Percentiles rank a stretch among this genome's conserved stretches.
phyloP scores from a whole-genome alignment of 2,113 vertebrate species.

The Argyrosomus japonicus region DNA sequence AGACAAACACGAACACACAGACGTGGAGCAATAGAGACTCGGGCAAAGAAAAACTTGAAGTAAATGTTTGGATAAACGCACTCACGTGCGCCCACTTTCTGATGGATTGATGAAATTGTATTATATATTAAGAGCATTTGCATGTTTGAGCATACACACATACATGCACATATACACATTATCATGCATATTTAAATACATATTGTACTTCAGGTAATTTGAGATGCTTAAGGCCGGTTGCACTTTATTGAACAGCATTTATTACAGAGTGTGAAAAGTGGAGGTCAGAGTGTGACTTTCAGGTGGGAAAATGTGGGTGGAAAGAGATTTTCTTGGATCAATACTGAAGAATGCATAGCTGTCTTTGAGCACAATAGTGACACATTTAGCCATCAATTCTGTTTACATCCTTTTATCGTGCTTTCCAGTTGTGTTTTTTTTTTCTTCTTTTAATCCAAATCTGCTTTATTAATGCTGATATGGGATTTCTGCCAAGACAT shows the following conservation, averaged over 20 bases:
- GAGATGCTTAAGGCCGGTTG: background rate
- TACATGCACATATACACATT: background rate
- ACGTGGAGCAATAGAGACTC: conserved; percentile 1
- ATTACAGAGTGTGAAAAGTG: background rate
- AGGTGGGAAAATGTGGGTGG: background rate
- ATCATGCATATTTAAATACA: background rate
- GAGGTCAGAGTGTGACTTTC: background rate
- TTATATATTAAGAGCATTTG: background rate
- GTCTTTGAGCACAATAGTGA: background rate
- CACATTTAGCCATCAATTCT: background rate
- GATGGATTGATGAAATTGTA: background rate
- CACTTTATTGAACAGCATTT: background rate
- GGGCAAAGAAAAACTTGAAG: conserved; percentile 33
- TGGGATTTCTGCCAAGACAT: background rate
- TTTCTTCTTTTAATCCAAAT: background rate
- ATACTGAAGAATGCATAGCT: background rate
- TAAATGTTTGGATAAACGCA: conserved; percentile 17
- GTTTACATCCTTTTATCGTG: background rate
- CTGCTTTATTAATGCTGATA: background rate
- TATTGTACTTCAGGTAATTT: background rate
- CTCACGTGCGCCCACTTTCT: background rate
- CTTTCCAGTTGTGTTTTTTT: background rate
- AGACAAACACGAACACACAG: conserved; percentile 54
- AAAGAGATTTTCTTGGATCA: background rate
- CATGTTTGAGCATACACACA: background rate